phyloP scores from a whole-genome alignment of 2,888 invertebrate species.

The Chorisops tibialis region DNA sequence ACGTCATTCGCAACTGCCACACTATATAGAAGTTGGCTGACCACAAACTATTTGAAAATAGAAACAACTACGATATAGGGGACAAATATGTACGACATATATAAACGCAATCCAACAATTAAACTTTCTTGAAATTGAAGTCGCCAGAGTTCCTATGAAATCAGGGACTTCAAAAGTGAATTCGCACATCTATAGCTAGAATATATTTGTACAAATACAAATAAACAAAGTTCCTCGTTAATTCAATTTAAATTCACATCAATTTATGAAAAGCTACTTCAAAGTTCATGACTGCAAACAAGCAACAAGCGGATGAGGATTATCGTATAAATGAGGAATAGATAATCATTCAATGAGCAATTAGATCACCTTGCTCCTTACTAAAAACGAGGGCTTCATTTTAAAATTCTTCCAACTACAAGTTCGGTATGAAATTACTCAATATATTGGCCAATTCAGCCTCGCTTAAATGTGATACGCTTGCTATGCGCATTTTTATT shows the following conservation, averaged over 20 bases:
- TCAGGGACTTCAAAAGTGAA: no score
- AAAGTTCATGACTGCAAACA: neutral
- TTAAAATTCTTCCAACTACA: neutral
- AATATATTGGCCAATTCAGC: conserved; percentile 13
- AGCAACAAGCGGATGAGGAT: neutral
- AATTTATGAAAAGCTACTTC: neutral
- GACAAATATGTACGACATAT: conserved; percentile 11
- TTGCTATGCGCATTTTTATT: conserved; percentile 13
- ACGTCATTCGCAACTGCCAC: no score
- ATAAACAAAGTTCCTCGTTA: neutral
- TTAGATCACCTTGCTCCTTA: no score
- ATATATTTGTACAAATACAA: neutral
- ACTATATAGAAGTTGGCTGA: conserved; percentile 11
- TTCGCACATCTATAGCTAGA: no score
- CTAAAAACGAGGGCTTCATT: neutral
- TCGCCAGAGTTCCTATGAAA: no score
- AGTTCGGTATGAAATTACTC: conserved; percentile 2
- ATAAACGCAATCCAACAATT: conserved; percentile 6
- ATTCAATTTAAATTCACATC: neutral
- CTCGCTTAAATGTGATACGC: conserved; percentile 32
- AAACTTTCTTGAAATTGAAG: conserved; percentile 15
- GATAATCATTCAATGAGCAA: neutral
- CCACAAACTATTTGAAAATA: conserved; percentile 2
- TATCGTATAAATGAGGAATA: neutral
- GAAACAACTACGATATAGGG: conserved; percentile 13